Evolutionary conservation across 1,140 invertebrate genomes (phyloP), one percentile per base, ranked within the genome.

Genomic region (Meteorus sp.): DNA sequence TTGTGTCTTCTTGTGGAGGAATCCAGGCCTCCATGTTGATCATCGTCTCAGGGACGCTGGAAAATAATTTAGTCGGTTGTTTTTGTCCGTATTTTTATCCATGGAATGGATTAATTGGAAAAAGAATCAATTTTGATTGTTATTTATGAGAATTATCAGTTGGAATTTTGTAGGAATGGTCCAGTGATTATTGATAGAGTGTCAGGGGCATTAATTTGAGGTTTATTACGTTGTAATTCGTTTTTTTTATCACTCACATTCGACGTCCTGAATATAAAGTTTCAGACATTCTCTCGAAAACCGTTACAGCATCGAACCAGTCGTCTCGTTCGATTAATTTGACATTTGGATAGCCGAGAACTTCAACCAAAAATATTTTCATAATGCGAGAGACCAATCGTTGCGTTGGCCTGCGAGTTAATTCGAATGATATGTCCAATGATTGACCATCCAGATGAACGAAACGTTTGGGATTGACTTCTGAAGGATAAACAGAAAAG

Each of bases 1-100:
- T 65, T 17, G 78, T 81, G 58, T 86, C 84, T 45, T 83, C 75
- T 29, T 85, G 83, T 0, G 86, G 82, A 2, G 83, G 78, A 33
- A 88, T 79, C 85, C 87, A 89, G 0, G 89, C 84, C 66, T 89
- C 88, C 60, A 92, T 71, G 72, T 91, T 90, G 7, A 91, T 83
- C 83, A 88, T 86, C 2, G 85, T 76, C 22, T 81, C 77, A 19
- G 85, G 85, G 57, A 78, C 59, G 23, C 81, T 83, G 66, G 4
- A 61, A 5, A 29, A 29, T 9, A 29, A 68, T 53, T 7, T 19
- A 8, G 25, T 25, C 9, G 2, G 4, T 11, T 25, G n/a, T 45
- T 25, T 25, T 45, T 45, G 3, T 25, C 7, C n/a, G n/a, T 25
- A 25, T 44, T 17, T 20, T 19, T 3, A 19, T 20, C 5, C 35